Conservation (phyloP, 2,888 invertebrate genomes). For the Torymus texanus region DNA sequence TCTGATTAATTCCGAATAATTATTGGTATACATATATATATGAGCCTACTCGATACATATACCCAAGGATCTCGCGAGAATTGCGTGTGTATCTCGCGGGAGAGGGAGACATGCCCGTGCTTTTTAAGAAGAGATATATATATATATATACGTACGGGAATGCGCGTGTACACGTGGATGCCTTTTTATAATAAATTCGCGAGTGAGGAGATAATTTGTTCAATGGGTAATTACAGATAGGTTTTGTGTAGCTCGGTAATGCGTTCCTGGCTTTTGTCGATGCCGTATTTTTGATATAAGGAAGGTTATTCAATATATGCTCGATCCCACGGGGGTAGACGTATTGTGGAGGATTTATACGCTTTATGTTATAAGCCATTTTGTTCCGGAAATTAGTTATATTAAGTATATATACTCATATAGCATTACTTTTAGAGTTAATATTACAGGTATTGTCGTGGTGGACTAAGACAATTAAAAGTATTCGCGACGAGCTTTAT, state of each 20-base stretch:
- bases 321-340: too few species aligned
- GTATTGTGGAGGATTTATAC: too few species aligned
- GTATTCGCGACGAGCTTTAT: too few species aligned
- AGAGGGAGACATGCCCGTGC: too few species aligned
- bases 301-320: neutral
- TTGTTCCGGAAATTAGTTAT: too few species aligned
- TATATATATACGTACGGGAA: neutral
- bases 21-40: neutral
- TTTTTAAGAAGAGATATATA: too few species aligned
- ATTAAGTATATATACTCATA: too few species aligned
- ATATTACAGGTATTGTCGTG: too few species aligned
- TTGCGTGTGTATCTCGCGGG: neutral
- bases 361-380: too few species aligned
- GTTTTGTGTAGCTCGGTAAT: conserved; percentile 7
- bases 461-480: too few species aligned
- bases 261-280: neutral
- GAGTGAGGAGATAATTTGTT: conserved; percentile 29
- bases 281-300: neutral
- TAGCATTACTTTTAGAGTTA: too few species aligned
- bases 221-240: conserved; percentile 47
- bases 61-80: neutral
- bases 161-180: conserved; percentile 1
- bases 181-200: conserved; percentile 16
- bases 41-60: conserved; percentile 2
- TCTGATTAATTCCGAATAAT: conserved; percentile 43